Conservation (phyloP, 2,113 vertebrate genomes). For the Panthera uncia region DNA sequence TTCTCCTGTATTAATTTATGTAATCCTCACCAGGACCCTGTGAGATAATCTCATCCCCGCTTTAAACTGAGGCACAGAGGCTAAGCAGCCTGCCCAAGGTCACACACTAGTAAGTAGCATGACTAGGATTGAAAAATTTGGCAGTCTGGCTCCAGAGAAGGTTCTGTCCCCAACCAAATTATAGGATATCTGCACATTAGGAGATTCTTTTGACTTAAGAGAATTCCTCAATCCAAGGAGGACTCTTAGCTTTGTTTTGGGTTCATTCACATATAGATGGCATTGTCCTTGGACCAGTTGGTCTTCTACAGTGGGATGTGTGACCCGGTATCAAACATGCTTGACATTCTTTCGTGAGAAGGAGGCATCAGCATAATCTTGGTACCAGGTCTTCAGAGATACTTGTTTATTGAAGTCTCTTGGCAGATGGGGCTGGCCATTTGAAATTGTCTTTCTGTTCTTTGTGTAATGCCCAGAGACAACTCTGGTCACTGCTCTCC, state of each 20-base stretch:
- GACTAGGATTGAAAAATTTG: not conserved
- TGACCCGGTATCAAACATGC: not conserved
- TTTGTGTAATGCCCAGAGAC: not conserved
- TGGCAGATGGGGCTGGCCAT: no score
- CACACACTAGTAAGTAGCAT: not conserved
- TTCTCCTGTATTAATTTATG: not conserved
- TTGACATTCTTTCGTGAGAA: not conserved
- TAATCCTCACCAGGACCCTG: not conserved
- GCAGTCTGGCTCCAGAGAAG: not conserved
- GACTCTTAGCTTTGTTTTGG: not conserved
- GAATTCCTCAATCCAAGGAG: not conserved
- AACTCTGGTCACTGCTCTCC: not conserved
- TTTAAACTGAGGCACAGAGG: not conserved
- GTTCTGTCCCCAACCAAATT: not conserved
- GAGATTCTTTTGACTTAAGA: not conserved
- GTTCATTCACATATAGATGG: not conserved
- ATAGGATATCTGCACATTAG: not conserved
- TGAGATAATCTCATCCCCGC: not conserved
- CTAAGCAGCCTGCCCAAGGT: not conserved
- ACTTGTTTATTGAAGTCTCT: not conserved
- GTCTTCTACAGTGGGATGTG: not conserved
- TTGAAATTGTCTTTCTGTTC: not conserved
- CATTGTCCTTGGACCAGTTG: not conserved
- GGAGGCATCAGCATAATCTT: rapidly evolving
- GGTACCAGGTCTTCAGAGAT: not conserved